phyloP scores from a whole-genome alignment of 1,140 invertebrate genomes.

The Brachionus manjavacas region DNA sequence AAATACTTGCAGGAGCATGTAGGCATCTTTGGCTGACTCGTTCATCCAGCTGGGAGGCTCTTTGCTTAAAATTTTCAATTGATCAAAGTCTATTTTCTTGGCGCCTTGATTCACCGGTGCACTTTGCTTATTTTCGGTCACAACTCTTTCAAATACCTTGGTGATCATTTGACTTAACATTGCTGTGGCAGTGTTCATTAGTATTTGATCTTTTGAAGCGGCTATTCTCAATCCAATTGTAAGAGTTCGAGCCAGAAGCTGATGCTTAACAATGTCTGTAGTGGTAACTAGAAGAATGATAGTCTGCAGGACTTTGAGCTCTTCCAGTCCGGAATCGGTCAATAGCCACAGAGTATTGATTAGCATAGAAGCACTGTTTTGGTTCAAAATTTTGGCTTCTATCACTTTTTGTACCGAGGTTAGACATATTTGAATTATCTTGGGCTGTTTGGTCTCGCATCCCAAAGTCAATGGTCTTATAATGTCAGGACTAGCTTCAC shows the following conservation, averaged over 20 bases:
- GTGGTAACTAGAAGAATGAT: constrained; percentile 87
- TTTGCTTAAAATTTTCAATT: constrained; percentile 38
- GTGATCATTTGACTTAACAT: constrained; percentile 93
- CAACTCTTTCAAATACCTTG: constrained; percentile 87
- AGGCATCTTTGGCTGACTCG: constrained; percentile 22
- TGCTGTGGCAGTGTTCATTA: constrained; percentile 91
- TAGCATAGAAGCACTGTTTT: constrained; percentile 76
- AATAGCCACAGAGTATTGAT: constrained; percentile 86
- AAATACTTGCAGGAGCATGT: constrained; percentile 35
- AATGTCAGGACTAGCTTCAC: constrained; percentile 66
- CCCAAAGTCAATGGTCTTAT: constrained; percentile 93
- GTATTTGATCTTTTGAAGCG: constrained; percentile 84
- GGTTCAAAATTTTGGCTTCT: constrained; percentile 61
- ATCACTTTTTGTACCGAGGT: constrained; percentile 71
- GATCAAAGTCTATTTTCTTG: background rate
- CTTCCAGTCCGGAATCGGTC: constrained; percentile 84
- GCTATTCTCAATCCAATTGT: constrained; percentile 91
- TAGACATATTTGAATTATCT: constrained; percentile 87
- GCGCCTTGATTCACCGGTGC: background rate
- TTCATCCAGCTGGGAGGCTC: constrained; percentile 38
- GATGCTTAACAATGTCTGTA: constrained; percentile 84
- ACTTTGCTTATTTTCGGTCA: constrained; percentile 61
- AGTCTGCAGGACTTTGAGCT: constrained; percentile 92
- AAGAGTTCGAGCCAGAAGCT: constrained; percentile 84
- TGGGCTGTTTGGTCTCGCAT: constrained; percentile 93